These are phyloP conservation scores for Hemiprocne comata DNA, from an alignment of 2,113 vertebrate genomes.

Conservation along the genomic window DNA sequence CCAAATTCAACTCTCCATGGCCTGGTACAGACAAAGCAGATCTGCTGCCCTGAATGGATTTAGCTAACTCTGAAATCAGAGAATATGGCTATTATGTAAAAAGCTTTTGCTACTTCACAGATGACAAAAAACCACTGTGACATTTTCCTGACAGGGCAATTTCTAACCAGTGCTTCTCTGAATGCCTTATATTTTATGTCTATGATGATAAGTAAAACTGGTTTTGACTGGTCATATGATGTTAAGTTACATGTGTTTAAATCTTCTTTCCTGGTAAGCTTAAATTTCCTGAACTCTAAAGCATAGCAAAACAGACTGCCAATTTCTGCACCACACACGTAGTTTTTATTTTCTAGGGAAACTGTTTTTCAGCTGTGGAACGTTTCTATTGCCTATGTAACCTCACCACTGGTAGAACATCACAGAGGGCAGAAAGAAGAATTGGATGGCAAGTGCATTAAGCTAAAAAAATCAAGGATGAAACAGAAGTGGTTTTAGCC, in stretches of 20 bases:
- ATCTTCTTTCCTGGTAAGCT: background rate
- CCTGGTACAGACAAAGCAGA: background rate
- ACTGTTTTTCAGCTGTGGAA: background rate
- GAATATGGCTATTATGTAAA: slow-evolving; percentile 31
- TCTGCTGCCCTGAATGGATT: background rate
- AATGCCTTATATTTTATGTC: slow-evolving; percentile 4
- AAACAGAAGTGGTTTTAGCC: background rate
- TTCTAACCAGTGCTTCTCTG: slow-evolving; percentile 57
- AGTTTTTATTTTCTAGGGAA: background rate
- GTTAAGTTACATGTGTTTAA: slow-evolving; percentile 18
- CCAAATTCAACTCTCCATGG: background rate
- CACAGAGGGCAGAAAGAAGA: background rate
- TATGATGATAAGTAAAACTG: slow-evolving; percentile 32
- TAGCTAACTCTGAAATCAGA: background rate
- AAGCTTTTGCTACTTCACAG: slow-evolving; percentile 59
- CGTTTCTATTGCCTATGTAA: background rate
- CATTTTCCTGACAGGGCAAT: slow-evolving; percentile 62
- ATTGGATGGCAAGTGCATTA: fast-evolving
- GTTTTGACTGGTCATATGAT: slow-evolving; percentile 35
- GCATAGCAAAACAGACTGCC: background rate
- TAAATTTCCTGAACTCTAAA: slow-evolving; percentile 2
- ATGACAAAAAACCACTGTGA: slow-evolving; percentile 52
- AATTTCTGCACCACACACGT: background rate
- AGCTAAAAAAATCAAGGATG: background rate
- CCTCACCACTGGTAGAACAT: background rate